Evolutionary conservation across 2,113 vertebrate species (phyloP).

Genomic region (Notarius lentiginosus): DNA sequence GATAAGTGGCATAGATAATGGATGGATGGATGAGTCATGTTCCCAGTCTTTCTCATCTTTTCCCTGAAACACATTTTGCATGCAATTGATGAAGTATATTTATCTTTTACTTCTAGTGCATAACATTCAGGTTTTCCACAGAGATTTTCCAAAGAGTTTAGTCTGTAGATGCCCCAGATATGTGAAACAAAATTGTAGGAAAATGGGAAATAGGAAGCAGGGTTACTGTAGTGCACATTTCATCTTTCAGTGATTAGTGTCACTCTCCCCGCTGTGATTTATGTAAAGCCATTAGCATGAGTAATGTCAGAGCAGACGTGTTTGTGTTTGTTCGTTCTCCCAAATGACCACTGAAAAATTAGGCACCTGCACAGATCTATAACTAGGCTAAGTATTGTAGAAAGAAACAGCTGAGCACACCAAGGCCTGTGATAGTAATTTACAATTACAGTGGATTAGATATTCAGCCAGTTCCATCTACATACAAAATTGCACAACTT

Average conservation of each 20-base stretch:
- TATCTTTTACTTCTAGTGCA: slow-evolving; percentile 50
- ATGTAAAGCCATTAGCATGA: slow-evolving; percentile 65
- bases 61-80: slow-evolving; percentile 19
- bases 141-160: slow-evolving; percentile 32
- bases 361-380: slow-evolving; percentile 58
- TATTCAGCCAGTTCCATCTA: slow-evolving; percentile 19
- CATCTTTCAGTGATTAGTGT: slow-evolving; percentile 69
- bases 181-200: slow-evolving; percentile 43
- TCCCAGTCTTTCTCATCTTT: too few species aligned
- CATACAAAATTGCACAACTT: slow-evolving; percentile 11
- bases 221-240: slow-evolving; percentile 56
- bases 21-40: too few species aligned
- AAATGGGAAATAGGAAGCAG: slow-evolving; percentile 45
- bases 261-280: slow-evolving; percentile 64
- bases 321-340: slow-evolving; percentile 61
- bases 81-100: slow-evolving; percentile 59
- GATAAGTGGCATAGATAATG: too few species aligned
- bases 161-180: slow-evolving; percentile 44
- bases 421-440: slow-evolving; percentile 45
- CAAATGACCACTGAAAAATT: slow-evolving; percentile 62
- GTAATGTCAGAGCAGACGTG: slow-evolving; percentile 59
- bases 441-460: slow-evolving; percentile 43
- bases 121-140: slow-evolving; percentile 26
- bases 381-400: slow-evolving; percentile 58
- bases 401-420: slow-evolving; percentile 55